phyloP scores from a whole-genome alignment of 2,888 invertebrate species.

The Cephus pulcher region DNA sequence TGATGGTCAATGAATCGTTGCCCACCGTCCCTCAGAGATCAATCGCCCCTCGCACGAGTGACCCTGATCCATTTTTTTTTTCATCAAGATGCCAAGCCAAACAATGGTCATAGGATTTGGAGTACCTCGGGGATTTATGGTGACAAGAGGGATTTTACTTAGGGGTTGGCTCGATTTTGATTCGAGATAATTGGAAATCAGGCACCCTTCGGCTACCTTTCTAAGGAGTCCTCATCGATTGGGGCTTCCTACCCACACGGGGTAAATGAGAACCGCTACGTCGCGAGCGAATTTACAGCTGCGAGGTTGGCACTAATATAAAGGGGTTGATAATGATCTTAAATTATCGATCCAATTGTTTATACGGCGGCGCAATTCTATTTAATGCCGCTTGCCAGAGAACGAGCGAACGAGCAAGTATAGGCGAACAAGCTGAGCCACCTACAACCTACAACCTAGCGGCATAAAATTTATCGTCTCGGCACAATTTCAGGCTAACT shows the following conservation, averaged over 20 bases:
- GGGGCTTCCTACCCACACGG: background rate
- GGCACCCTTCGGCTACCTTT: background rate
- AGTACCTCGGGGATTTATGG: background rate
- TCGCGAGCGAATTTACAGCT: constrained; percentile 52
- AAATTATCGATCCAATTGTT: constrained; percentile 66
- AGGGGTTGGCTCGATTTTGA: background rate
- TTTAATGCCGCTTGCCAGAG: constrained; percentile 50
- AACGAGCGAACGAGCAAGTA: constrained; percentile 36
- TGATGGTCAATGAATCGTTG: constrained; percentile 51
- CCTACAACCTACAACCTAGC: constrained; percentile 36
- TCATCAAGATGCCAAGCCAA: background rate
- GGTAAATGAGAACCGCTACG: constrained; percentile 47
- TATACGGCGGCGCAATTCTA: constrained; percentile 62
- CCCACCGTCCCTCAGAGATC: background rate
- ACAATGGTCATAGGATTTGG: background rate
- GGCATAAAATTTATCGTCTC: constrained; percentile 58
- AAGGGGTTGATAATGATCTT: constrained; percentile 64
- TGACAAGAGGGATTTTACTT: background rate
- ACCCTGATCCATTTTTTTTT: background rate
- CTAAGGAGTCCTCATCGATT: background rate
- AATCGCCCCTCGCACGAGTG: background rate
- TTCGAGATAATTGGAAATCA: background rate
- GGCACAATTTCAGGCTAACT: constrained; percentile 57
- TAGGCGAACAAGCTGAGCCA: constrained; percentile 30
- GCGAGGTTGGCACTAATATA: constrained; percentile 57